A percentile compares a stretch with the other conserved stretches of the same genome.
phyloP scores from a whole-genome alignment of 2,888 invertebrate species.

The Andrena chrysosceles region DNA sequence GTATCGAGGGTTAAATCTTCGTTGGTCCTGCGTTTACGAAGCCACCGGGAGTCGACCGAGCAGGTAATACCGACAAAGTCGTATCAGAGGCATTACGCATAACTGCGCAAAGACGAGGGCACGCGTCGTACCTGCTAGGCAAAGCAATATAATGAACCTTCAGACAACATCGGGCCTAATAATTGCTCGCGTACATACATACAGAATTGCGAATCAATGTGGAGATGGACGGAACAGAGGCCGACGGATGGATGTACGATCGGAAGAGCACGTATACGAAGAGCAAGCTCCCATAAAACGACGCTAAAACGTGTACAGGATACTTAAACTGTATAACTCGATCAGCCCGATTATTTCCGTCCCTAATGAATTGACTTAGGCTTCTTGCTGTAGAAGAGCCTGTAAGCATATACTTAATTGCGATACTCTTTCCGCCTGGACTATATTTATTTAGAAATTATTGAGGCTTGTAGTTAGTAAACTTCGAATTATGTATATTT shows the following conservation, averaged over 20 bases:
- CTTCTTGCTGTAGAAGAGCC: background rate
- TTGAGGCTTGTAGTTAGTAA: background rate
- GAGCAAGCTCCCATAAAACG: background rate
- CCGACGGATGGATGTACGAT: conserved; percentile 26
- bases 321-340: background rate
- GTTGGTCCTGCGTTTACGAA: conserved; percentile 42
- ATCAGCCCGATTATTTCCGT: conserved; percentile 9
- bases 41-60: conserved; percentile 8
- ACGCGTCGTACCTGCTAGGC: conserved; percentile 51
- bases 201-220: conserved; percentile 71
- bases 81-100: conserved; percentile 57
- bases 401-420: background rate
- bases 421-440: background rate
- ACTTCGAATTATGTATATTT: background rate
- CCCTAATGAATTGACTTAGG: background rate
- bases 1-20: conserved; percentile 56
- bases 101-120: background rate
- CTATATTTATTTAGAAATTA: background rate
- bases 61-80: conserved; percentile 65
- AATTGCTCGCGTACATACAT: conserved; percentile 77
- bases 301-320: conserved; percentile 15
- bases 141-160: conserved; percentile 71
- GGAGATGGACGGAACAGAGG: conserved; percentile 33
- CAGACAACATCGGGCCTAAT: conserved; percentile 77
- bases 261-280: background rate